These are phyloP conservation scores for Cassiopea andromeda DNA, from an alignment of 30 jellyfish, hydroid and myxozoan genomes.

Conservation along the genomic window DNA sequence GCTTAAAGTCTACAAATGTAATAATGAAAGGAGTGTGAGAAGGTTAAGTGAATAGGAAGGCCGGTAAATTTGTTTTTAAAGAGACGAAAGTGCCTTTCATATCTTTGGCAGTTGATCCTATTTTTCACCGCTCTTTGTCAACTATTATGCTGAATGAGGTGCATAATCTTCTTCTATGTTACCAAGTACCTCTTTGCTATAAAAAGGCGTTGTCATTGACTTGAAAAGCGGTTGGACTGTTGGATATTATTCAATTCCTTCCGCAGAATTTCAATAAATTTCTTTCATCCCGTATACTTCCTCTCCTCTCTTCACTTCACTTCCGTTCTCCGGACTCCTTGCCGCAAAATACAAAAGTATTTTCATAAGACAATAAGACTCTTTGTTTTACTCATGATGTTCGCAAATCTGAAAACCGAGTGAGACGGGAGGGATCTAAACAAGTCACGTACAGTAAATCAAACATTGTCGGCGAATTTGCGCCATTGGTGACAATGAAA, in stretches of 20 bases:
- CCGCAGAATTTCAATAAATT: conserved; percentile 47
- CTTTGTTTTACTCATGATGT: conserved; percentile 28
- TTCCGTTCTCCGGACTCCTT: conserved; percentile 74
- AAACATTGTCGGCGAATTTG: neutral
- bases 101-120: too few species aligned
- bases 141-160: too few species aligned
- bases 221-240: neutral
- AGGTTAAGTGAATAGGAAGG: too few species aligned
- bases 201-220: neutral
- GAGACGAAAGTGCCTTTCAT: too few species aligned
- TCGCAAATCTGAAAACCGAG: conserved; percentile 37
- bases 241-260: conserved; percentile 44
- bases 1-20: too few species aligned
- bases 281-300: conserved; percentile 47
- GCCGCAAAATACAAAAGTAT: conserved; percentile 64
- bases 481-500: neutral
- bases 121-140: too few species aligned
- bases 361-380: conserved; percentile 24
- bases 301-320: conserved; percentile 66
- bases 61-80: too few species aligned
- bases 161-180: too few species aligned
- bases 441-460: neutral
- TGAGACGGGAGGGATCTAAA: conserved; percentile 45
- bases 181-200: neutral
- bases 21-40: too few species aligned